These are phyloP conservation scores for Zaprionus tsacasi DNA, from an alignment of 1,140 invertebrate species.

Conservation along the genomic window DNA sequence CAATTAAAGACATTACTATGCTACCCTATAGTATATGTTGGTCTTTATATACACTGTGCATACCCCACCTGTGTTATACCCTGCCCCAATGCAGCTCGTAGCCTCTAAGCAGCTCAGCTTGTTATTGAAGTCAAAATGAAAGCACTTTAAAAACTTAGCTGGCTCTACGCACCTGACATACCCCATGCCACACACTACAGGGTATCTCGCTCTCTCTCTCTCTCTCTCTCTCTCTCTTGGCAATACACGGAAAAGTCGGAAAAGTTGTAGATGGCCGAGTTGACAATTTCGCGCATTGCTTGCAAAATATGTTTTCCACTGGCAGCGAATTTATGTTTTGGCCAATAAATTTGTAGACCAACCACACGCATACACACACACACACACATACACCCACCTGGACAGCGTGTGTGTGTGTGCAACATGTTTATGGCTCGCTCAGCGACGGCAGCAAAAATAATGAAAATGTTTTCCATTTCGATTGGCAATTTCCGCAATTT, in stretches of 20 bases:
- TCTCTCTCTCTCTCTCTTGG: conserved; percentile 31
- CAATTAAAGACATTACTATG: not conserved
- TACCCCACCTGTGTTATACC: not conserved
- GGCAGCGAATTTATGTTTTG: conserved; percentile 68
- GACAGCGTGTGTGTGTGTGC: conserved; percentile 23
- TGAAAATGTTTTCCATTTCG: conserved; percentile 84
- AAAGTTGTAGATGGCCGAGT: conserved; percentile 48
- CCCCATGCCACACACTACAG: not conserved
- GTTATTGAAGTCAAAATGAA: accelerated
- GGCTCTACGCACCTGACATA: not conserved
- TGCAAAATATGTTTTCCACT: conserved; percentile 69
- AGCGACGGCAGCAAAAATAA: conserved; percentile 65
- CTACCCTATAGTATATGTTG: not conserved
- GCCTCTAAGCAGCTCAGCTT: not conserved
- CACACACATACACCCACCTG: conserved; percentile 55
- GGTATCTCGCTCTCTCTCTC: conserved; percentile 16
- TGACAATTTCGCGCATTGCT: conserved; percentile 68
- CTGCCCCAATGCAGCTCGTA: not conserved
- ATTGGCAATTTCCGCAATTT: conserved; percentile 83
- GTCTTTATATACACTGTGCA: not conserved
- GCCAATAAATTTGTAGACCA: conserved; percentile 61
- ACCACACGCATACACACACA: conserved; percentile 19
- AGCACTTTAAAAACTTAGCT: too few species aligned
- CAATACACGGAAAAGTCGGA: conserved; percentile 29
- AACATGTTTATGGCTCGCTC: conserved; percentile 65